phyloP scores from a whole-genome alignment of 2,888 invertebrate genomes.

The Ypsolopha sequella region DNA sequence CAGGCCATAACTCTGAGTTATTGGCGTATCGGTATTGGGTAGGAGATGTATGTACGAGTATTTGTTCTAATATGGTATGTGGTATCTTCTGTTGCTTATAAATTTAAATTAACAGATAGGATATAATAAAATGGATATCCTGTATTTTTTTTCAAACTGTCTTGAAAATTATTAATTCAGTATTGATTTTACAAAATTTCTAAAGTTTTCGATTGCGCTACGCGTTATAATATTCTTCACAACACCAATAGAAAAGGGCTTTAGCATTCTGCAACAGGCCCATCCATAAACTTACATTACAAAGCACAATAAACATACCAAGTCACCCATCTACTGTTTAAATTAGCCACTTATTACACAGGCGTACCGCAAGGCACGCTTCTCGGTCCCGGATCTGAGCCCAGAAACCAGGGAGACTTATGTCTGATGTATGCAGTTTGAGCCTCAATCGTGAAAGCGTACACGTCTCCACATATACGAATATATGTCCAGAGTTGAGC shows the following conservation, averaged over 20 bases:
- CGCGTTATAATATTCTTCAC: too few relatives aligned
- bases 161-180: too few relatives aligned
- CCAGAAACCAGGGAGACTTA: slow-evolving; percentile 4
- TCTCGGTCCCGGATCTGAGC: slow-evolving; percentile 6
- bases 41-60: too few relatives aligned
- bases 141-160: too few relatives aligned
- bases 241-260: too few relatives aligned
- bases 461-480: slow-evolving; percentile 1
- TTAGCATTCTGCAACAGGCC: neutral
- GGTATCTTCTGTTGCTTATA: too few relatives aligned
- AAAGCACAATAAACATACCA: neutral
- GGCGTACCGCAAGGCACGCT: neutral
- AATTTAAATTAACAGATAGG: too few relatives aligned
- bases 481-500: neutral
- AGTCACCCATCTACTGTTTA: neutral
- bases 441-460: slow-evolving; percentile 4
- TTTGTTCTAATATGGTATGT: too few relatives aligned
- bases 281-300: neutral
- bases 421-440: slow-evolving; percentile 4
- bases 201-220: too few relatives aligned
- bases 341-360: neutral
- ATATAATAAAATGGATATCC: too few relatives aligned
- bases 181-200: too few relatives aligned
- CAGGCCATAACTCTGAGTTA: neutral
- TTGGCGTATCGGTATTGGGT: neutral